These are phyloP conservation scores for Anagyrus pseudococci DNA, from an alignment of 2,888 invertebrate species.

Conservation along the genomic window DNA sequence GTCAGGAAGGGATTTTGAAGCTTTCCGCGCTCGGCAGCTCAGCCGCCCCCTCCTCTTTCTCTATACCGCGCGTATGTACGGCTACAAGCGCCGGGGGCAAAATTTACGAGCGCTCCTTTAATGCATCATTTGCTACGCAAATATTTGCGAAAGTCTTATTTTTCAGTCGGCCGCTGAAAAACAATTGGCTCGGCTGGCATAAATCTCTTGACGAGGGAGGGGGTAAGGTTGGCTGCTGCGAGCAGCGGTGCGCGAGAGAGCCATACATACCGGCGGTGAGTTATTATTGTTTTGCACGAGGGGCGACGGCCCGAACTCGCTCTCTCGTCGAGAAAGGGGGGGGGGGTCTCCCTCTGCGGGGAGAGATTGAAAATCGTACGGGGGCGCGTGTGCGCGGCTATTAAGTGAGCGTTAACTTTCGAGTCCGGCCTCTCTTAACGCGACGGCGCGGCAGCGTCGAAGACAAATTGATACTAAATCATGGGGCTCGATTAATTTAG, in stretches of 20 bases:
- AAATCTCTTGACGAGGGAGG: too few relatives aligned
- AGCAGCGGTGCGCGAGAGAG: neutral
- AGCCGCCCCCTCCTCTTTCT: too few relatives aligned
- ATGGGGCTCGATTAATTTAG: neutral
- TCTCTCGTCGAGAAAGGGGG: too few relatives aligned
- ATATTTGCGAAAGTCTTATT: conserved; percentile 35
- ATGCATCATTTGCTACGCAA: conserved; percentile 38
- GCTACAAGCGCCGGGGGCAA: neutral
- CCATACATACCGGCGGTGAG: neutral
- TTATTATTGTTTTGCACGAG: conserved; percentile 27
- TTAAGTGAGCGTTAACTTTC: conserved; percentile 13
- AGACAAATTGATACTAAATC: conserved; percentile 24
- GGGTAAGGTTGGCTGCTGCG: too few relatives aligned
- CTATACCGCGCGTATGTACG: too few relatives aligned
- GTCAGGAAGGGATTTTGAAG: conserved; percentile 38
- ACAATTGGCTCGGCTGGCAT: too few relatives aligned
- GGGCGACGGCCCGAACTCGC: too few relatives aligned
- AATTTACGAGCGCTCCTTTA: conserved; percentile 34
- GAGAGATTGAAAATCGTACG: too few relatives aligned
- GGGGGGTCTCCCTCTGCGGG: too few relatives aligned
- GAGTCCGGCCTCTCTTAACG: neutral
- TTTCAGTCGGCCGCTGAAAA: conserved; percentile 21
- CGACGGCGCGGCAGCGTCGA: neutral
- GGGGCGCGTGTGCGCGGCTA: neutral
- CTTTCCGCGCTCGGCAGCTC: conserved; percentile 12